Evolutionary conservation across 2,888 invertebrate genomes (phyloP), one percentile per base, ranked within the genome.

Genomic region (Drosophila cognata): DNA sequence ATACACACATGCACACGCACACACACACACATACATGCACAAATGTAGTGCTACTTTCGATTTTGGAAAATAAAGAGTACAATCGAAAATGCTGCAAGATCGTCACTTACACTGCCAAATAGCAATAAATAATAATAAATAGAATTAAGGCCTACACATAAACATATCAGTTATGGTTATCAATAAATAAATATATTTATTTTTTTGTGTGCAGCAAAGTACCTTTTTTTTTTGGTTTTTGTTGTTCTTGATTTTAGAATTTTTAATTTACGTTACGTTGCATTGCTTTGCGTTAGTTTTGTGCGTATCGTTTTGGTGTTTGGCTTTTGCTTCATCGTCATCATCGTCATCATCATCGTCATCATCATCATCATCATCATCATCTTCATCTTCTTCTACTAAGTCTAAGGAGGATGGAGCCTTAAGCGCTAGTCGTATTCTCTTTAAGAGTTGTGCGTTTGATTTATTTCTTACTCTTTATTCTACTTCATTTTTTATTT

Each of bases 221-320:
- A 29, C 55, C 36, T 25, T 67, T 43, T 31, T 31, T 21, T 60
- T 18, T 25, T 21, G 53, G 8, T 16, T 56, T 28, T 38, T 33
- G 31, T 52, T 46, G 11, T 31, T 63, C 48, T 53, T 36, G 13
- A 18, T 64, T 53, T 41, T 25, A 29, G 35, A 59, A 53, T 38
- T 58, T 51, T 31, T 59, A 56, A 46, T 55, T 56, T 66, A 57
- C 25, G 51, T 64, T 75, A 35, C 58, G 62, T 56, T 74, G 56
- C 36, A 46, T 46, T 46, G 16, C 46, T 25, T 28, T 46, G 46
- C 46, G 38, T 61, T 68, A 50, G 36, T n/a, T 58, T 66, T 78
- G 81, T 81, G 77, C 77, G 78, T 77, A 58, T 67, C 66, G 67
- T 56, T 71, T 68, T 50, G 56, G 41, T 70, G 35, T 63, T 77